Base-by-base conservation (phyloP, 2,113 vertebrate species). In the Triplophysa rosa region DNA sequence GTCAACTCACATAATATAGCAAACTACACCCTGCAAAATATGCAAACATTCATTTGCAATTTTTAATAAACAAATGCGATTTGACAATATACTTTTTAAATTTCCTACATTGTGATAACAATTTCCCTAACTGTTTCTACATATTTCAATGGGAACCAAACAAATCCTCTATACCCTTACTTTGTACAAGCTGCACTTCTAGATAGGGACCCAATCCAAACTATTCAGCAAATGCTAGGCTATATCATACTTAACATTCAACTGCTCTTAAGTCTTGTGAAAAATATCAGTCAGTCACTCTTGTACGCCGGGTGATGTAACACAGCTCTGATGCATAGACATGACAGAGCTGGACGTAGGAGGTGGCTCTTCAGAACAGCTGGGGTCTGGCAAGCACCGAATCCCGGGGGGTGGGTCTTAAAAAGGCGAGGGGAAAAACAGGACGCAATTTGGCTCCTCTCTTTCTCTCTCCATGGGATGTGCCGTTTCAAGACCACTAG, bases 311-410 rank as follows among this genome's bases (percentile, higher is more conserved):
- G 65, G 12, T 82, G 81, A 78, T 78, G 81, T 66, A 82, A 78
- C 68, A 72, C 73, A 59, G 75, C 71, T 64, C 75, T 68, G 74
- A 78, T 78, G 69, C 74, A 78, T 65, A 81, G 64, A 77, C 68
- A 71, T 81, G 79, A 81, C 79, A 68, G 59, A 47, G 70, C 47
- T 79, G 64, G 66, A 79, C 40, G 75, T 81, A 73, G 83, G 83
- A 81, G 83, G 75, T 84, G 79, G 75, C 83, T 77, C 70, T 63
- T 77, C 79, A 42, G 69, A 81, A 82, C 79, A 83, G 59, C 81
- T 81, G 74, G 69, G 69, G 61, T 80, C 82, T 84, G 67, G 59
- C 64, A 70, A 79, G 54, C 37, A 73, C 14, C 0, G 65, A 64
- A 81, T 77, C 59, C 59, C 52, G 7, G 66, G 67, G 58, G 37